A percentile compares a stretch with the other conserved stretches of the same genome.
Evolutionary conservation across 1,140 invertebrate genomes (phyloP).

Genomic region (Pinna nobilis): DNA sequence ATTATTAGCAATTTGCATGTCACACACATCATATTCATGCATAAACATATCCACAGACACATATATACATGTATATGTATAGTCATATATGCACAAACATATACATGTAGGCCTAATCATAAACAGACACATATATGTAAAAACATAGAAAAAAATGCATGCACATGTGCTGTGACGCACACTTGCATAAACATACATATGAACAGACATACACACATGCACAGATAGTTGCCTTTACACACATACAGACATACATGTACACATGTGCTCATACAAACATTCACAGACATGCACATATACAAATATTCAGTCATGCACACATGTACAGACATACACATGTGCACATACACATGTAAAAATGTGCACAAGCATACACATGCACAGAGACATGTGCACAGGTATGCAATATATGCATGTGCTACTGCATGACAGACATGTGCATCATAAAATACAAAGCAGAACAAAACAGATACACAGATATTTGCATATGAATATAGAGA

Average conservation of each 20-base stretch:
- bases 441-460: no score
- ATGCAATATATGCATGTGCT: no score
- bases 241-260: not conserved
- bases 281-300: not conserved
- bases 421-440: no score
- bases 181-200: not conserved
- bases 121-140: not conserved
- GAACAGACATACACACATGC: not conserved
- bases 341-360: not conserved
- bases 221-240: not conserved
- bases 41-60: not conserved
- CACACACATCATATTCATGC: not conserved
- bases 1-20: no score
- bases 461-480: no score
- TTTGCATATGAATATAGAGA: no score
- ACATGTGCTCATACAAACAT: not conserved
- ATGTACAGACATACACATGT: not conserved
- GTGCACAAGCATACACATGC: not conserved
- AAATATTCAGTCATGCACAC: not conserved
- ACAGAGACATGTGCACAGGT: not conserved
- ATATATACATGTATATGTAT: not conserved
- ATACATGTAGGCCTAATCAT: not conserved
- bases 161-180: not conserved
- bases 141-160: not conserved
- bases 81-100: not conserved